These are phyloP conservation scores for Neodiprion lecontei DNA, from an alignment of 1,140 invertebrate species.

Conservation along the genomic window DNA sequence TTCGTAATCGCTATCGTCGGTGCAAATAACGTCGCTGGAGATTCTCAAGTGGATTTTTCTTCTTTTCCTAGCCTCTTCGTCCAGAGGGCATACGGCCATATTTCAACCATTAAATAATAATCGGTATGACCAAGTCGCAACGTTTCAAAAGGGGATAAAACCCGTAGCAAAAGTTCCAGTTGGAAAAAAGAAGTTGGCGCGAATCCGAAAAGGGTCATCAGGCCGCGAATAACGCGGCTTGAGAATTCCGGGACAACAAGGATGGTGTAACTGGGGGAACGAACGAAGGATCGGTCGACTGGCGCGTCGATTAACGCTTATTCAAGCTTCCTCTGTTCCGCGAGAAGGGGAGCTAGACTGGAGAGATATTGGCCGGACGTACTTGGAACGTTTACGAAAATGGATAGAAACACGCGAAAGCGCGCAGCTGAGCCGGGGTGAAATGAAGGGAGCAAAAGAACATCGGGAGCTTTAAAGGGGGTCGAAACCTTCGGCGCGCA, in stretches of 20 bases:
- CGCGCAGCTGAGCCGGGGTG: constrained; percentile 16
- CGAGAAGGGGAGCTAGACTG: background rate
- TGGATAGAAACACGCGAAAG: constrained; percentile 20
- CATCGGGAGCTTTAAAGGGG: constrained; percentile 1
- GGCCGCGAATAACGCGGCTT: background rate
- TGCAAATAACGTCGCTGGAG: no score
- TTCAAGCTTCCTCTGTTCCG: background rate
- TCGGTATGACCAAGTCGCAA: no score
- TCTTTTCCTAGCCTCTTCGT: no score
- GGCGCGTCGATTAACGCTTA: constrained; percentile 4
- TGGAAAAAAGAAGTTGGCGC: background rate
- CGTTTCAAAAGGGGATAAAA: no score
- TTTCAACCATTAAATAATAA: no score
- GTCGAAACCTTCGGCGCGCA: background rate
- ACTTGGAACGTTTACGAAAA: constrained; percentile 1
- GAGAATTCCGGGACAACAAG: background rate
- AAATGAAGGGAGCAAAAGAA: constrained; percentile 26
- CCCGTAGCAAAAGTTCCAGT: background rate
- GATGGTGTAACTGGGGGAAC: background rate
- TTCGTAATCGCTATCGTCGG: no score
- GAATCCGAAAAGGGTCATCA: background rate
- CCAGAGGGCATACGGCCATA: no score
- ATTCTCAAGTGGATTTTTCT: no score
- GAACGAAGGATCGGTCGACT: background rate
- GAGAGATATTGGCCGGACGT: background rate